A percentile compares a stretch with the other conserved stretches of the same genome.
phyloP scores from a whole-genome alignment of 2,113 vertebrate genomes.

The Psittacula cyanocephala region DNA sequence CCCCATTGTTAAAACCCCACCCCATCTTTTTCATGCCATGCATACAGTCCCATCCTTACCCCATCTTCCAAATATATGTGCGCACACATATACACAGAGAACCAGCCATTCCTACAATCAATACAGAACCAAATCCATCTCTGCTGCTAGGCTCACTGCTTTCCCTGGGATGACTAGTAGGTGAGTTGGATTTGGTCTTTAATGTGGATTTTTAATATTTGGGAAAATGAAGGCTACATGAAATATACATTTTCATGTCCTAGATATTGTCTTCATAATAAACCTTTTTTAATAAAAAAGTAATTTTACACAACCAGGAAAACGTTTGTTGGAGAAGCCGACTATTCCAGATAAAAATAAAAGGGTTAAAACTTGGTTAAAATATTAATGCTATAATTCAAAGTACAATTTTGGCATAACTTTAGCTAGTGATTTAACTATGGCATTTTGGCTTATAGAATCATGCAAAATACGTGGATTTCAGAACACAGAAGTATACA shows the following conservation, averaged over 20 bases:
- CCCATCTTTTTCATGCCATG: background rate
- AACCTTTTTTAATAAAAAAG: constrained; percentile 54
- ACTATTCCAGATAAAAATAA: constrained; percentile 29
- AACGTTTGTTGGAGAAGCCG: background rate
- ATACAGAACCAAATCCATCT: background rate
- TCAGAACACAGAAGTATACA: constrained; percentile 13
- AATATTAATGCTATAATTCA: constrained; percentile 10
- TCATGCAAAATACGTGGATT: background rate
- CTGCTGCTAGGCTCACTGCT: background rate
- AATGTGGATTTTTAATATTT: background rate
- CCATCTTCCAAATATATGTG: background rate
- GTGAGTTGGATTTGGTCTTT: background rate
- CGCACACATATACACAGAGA: background rate
- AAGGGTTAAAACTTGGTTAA: constrained; percentile 31
- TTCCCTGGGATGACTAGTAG: background rate
- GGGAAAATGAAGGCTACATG: background rate
- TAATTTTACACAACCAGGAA: constrained; percentile 6
- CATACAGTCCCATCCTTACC: background rate
- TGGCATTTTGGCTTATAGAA: background rate
- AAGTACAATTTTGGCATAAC: background rate
- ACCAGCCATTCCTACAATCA: background rate
- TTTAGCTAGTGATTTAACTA: constrained; percentile 10
- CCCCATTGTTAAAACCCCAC: constrained; percentile 29
- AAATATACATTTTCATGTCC: background rate
- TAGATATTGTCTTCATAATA: constrained; percentile 2